These are phyloP conservation scores for Ephestia elutella DNA, from an alignment of 1,140 invertebrate genomes.

Conservation along the genomic window DNA sequence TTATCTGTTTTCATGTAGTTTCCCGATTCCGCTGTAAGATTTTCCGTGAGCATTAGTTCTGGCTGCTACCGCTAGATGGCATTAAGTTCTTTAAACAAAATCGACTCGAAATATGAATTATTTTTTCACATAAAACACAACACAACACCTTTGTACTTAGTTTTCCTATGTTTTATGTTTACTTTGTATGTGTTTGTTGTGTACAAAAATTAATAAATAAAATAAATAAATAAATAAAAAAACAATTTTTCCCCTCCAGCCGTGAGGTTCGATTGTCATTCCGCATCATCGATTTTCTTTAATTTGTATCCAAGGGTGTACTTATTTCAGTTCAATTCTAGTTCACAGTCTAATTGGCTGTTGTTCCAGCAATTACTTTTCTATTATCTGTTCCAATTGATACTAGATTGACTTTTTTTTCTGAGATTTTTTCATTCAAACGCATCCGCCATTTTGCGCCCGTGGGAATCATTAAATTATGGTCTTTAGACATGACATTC, in stretches of 20 bases:
- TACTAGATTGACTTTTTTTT: conserved; percentile 1
- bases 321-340: background rate
- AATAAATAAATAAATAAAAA: too few species aligned
- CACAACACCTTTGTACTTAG: too few species aligned
- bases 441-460: conserved; percentile 1
- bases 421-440: background rate
- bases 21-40: background rate
- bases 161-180: too few species aligned
- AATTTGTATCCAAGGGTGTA: background rate
- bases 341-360: background rate
- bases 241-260: too few species aligned
- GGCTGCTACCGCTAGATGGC: too few species aligned
- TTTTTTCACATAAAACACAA: too few species aligned
- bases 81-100: background rate
- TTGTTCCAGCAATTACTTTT: conserved; percentile 1
- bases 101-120: too few species aligned
- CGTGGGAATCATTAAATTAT: conserved; percentile 9
- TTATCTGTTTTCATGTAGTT: background rate
- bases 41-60: background rate
- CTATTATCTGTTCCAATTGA: conserved; percentile 8
- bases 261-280: background rate
- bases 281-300: background rate
- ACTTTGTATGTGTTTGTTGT: too few species aligned
- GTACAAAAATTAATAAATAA: too few species aligned
- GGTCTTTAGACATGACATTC: conserved; percentile 5